Conservation (phyloP, 2,888 invertebrate species). For the Yponomeuta cagnagella region DNA sequence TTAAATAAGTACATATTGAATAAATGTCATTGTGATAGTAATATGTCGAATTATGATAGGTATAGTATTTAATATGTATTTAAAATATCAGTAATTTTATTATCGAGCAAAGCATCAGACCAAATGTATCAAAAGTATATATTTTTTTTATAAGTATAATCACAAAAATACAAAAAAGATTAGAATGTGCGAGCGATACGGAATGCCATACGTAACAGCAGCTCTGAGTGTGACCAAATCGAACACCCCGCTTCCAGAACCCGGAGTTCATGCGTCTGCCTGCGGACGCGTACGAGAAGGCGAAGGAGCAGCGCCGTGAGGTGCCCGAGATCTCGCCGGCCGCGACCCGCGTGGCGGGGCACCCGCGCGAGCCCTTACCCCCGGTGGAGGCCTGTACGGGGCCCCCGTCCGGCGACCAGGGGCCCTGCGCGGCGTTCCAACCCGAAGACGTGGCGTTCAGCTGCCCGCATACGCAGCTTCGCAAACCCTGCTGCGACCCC, state of each 20-base stretch:
- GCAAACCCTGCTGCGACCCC: conserved; percentile 50
- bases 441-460: conserved; percentile 62
- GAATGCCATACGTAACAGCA: no score
- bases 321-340: conserved; percentile 56
- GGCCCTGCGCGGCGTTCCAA: conserved; percentile 40
- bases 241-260: conserved; percentile 30
- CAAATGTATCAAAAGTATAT: no score
- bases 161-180: no score
- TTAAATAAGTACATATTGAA: no score
- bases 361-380: conserved; percentile 37
- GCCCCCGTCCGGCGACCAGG: conserved; percentile 33
- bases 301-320: conserved; percentile 51
- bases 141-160: no score
- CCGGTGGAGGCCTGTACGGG: conserved; percentile 37
- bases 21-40: no score
- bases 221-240: not conserved
- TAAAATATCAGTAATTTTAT: no score
- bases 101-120: no score
- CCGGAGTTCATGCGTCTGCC: conserved; percentile 59
- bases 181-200: no score
- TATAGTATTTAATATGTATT: no score
- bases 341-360: conserved; percentile 39
- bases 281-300: conserved; percentile 51
- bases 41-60: no score
- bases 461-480: conserved; percentile 49